These are phyloP conservation scores for Sciurus carolinensis DNA, from an alignment of 2,797 vertebrate species.

Conservation along the genomic window DNA sequence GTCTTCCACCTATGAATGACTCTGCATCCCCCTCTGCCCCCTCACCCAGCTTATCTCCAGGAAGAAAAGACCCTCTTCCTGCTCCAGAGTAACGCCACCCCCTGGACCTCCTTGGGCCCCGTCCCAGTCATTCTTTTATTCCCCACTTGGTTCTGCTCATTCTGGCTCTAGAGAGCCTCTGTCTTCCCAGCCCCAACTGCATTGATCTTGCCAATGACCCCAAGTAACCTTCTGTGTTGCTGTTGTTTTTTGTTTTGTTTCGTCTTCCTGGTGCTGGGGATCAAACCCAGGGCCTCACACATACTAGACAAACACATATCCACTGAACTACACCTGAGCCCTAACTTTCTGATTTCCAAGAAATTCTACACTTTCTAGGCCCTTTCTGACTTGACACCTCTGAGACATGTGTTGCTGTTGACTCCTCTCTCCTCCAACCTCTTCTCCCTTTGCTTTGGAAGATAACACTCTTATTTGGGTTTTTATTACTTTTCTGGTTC, in stretches of 20 bases:
- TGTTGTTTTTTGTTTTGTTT: too few relatives aligned
- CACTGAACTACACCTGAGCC: neutral
- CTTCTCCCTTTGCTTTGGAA: neutral
- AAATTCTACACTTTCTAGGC: neutral
- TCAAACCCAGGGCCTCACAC: too few relatives aligned
- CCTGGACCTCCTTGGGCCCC: neutral
- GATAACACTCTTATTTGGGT: neutral
- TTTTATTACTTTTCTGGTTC: conserved; percentile 10
- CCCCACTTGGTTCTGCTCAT: neutral
- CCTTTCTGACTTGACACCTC: neutral
- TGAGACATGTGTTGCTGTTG: neutral
- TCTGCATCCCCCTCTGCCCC: neutral
- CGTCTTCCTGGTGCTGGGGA: neutral
- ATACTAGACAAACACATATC: too few relatives aligned
- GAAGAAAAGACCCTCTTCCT: neutral
- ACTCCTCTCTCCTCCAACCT: neutral
- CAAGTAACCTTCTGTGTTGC: neutral
- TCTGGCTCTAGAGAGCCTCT: neutral
- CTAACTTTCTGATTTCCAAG: neutral
- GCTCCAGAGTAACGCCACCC: neutral
- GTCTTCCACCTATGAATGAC: conserved; percentile 13
- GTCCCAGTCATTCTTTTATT: too few relatives aligned
- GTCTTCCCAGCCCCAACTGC: neutral
- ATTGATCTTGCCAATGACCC: neutral
- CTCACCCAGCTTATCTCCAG: neutral